Percentiles rank a stretch among this genome's conserved stretches.
Conservation (phyloP, 2,113 vertebrate genomes). For the Brachyistius frenatus region DNA sequence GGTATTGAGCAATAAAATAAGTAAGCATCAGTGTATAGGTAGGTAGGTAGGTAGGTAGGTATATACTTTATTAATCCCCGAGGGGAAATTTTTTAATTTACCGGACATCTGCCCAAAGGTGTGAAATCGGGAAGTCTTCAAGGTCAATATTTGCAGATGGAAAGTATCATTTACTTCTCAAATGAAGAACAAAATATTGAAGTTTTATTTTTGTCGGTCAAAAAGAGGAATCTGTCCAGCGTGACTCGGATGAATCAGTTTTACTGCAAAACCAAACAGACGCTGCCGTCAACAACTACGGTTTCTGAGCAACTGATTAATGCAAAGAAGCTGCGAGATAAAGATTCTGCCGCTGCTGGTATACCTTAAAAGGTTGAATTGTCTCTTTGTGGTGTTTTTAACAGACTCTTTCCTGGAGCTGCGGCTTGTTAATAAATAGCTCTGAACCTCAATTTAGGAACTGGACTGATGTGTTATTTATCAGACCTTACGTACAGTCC, state of each 20-base stretch:
- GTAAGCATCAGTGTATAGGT: neutral
- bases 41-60: too few species aligned
- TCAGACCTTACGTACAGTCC: neutral
- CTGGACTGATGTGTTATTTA: conserved; percentile 9
- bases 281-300: neutral
- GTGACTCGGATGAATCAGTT: conserved; percentile 10
- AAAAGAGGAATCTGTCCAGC: neutral
- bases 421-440: conserved; percentile 21
- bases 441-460: conserved; percentile 9
- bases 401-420: conserved; percentile 24
- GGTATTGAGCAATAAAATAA: neutral
- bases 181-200: neutral
- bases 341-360: too few species aligned
- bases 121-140: neutral
- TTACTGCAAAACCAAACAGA: neutral
- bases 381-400: conserved; percentile 16
- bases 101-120: conserved; percentile 26
- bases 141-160: neutral
- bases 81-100: too few species aligned
- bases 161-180: conserved; percentile 3
- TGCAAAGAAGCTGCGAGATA: neutral
- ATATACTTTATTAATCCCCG: too few species aligned
- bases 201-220: neutral
- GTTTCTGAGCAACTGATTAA: neutral
- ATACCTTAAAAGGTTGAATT: conserved; percentile 9